A percentile compares a stretch with the other conserved stretches of the same genome.
Evolutionary conservation across 1,140 invertebrate genomes (phyloP).

Genomic region (Dendroctonus valens): DNA sequence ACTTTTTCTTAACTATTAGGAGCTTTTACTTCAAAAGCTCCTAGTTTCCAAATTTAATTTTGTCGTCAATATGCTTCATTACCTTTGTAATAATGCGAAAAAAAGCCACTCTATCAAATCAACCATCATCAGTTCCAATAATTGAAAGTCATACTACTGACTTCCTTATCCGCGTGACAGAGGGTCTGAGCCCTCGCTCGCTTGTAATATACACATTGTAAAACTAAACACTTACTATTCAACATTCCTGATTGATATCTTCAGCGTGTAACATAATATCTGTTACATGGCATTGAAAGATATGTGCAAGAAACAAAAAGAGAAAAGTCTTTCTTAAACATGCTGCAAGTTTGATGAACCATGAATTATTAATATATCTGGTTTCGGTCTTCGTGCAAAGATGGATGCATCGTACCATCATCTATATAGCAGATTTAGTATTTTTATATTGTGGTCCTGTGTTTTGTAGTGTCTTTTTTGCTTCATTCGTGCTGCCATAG

Average conservation of each 20-base stretch:
- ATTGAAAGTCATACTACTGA: too few relatives aligned
- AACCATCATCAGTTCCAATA: too few relatives aligned
- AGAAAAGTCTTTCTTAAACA: slow-evolving; percentile 8
- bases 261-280: slow-evolving; percentile 16
- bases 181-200: neutral
- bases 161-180: neutral
- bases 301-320: slow-evolving; percentile 14
- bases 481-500: too few relatives aligned
- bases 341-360: slow-evolving; percentile 20
- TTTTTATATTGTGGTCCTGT: too few relatives aligned
- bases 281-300: slow-evolving; percentile 19
- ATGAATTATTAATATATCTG: slow-evolving; percentile 16
- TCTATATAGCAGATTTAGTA: too few relatives aligned
- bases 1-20: too few relatives aligned
- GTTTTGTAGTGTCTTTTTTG: too few relatives aligned
- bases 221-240: slow-evolving; percentile 9
- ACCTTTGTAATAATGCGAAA: too few relatives aligned
- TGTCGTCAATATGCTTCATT: too few relatives aligned
- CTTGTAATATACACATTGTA: slow-evolving; percentile 3
- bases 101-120: too few relatives aligned
- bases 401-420: neutral
- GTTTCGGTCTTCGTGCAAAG: slow-evolving; percentile 7
- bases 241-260: slow-evolving; percentile 20
- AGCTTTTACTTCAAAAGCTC: too few relatives aligned
- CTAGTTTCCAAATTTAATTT: too few relatives aligned